Percentiles rank a stretch among this genome's conserved stretches.
Conservation (phyloP, 1,140 invertebrate genomes). For the Zaprionus capensis region DNA sequence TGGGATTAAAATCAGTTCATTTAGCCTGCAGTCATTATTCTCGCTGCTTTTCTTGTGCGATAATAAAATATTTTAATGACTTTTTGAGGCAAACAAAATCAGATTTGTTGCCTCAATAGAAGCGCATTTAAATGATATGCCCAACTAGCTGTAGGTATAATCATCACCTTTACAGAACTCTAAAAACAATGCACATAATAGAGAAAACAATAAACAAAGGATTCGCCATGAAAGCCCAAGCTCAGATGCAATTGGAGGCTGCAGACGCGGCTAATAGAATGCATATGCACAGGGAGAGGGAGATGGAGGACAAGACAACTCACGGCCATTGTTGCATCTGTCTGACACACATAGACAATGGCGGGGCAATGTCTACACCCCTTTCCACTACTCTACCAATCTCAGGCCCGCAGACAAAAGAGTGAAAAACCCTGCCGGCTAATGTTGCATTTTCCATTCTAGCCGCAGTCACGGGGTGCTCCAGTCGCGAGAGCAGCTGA, state of each 20-base stretch:
- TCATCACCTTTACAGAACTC: constrained; percentile 38
- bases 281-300: constrained; percentile 15
- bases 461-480: constrained; percentile 2
- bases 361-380: not conserved
- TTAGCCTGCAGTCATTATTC: constrained; percentile 26
- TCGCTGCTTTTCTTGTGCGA: constrained; percentile 18
- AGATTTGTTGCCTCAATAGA: not conserved
- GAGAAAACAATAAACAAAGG: constrained; percentile 40
- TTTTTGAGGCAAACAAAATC: constrained; percentile 49
- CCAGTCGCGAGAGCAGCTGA: not conserved
- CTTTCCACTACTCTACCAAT: not conserved
- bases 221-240: constrained; percentile 26
- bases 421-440: constrained; percentile 51
- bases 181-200: constrained; percentile 28
- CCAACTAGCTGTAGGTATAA: constrained; percentile 1
- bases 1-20: constrained; percentile 44
- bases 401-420: constrained; percentile 38
- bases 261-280: constrained; percentile 28
- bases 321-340: constrained; percentile 40
- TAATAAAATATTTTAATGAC: constrained; percentile 56
- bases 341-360: constrained; percentile 53
- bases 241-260: constrained; percentile 43
- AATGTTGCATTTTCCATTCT: constrained; percentile 68
- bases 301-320: constrained; percentile 10
- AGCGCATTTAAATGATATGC: constrained; percentile 1